Evolutionary conservation across 2,113 vertebrate species (phyloP).

Genomic region (Rallus limicola): DNA sequence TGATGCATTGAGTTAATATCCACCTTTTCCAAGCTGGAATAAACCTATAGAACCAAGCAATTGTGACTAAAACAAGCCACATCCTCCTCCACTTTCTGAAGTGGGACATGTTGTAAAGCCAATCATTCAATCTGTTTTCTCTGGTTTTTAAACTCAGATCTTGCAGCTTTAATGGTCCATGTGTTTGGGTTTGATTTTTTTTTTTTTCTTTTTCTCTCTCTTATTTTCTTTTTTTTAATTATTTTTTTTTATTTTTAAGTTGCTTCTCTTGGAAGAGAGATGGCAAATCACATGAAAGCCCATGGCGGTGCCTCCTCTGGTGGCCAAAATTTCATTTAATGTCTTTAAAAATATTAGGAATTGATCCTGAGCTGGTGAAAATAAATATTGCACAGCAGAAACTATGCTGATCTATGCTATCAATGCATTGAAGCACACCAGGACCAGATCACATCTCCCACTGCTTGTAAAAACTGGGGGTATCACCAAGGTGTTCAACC

Average conservation of each 20-base stretch:
- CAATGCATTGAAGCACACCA: background rate
- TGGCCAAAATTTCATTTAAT: background rate
- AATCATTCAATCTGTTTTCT: background rate
- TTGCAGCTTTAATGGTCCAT: background rate
- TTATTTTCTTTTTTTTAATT: too few species aligned
- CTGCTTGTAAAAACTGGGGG: fast-evolving
- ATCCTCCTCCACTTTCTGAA: background rate
- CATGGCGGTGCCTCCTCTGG: fast-evolving
- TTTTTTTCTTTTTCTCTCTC: background rate
- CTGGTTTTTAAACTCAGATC: background rate
- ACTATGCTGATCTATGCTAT: too few species aligned
- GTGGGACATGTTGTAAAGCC: background rate
- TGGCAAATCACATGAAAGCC: background rate
- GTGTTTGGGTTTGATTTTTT: too few species aligned
- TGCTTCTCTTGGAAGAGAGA: background rate
- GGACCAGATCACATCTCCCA: background rate
- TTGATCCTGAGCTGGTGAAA: background rate
- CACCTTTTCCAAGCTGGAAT: background rate
- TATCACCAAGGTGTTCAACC: background rate
- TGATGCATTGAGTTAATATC: background rate
- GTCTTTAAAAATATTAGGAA: background rate
- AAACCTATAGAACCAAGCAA: background rate
- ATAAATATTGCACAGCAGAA: background rate
- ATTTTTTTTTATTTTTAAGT: background rate
- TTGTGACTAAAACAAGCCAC: background rate